These are phyloP conservation scores for Strix aluco DNA, from an alignment of 2,113 vertebrate species.

Conservation along the genomic window DNA sequence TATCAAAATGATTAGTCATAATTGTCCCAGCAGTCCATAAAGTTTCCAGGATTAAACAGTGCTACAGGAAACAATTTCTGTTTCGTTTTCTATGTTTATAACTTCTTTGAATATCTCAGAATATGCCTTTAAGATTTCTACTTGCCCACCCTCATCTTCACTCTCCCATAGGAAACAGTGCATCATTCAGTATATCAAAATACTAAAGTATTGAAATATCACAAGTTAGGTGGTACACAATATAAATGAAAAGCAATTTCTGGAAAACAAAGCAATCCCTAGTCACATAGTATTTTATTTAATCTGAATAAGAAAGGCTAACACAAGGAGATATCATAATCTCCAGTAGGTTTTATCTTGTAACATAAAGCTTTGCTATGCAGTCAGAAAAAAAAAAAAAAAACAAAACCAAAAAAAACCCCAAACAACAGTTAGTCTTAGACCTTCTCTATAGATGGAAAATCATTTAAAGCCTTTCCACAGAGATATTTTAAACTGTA, in stretches of 20 bases:
- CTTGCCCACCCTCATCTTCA: neutral
- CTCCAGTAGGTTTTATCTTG: neutral
- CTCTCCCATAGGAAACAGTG: neutral
- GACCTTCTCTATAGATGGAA: neutral
- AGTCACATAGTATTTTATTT: neutral
- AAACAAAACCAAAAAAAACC: neutral
- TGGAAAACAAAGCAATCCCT: neutral
- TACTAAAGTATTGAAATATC: neutral
- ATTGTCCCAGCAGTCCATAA: neutral
- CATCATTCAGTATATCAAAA: neutral
- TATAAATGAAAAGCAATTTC: neutral
- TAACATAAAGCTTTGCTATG: neutral
- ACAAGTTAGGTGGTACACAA: neutral
- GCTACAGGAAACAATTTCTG: neutral
- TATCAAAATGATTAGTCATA: neutral
- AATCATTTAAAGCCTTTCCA: neutral
- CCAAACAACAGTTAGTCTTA: neutral
- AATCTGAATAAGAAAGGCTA: neutral
- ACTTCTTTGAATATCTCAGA: neutral
- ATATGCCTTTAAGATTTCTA: neutral
- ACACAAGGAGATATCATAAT: neutral
- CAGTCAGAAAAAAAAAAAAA: neutral
- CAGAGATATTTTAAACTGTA: neutral
- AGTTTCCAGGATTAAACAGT: neutral
- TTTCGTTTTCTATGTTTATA: neutral